Conservation (phyloP, 1,140 invertebrate species). For the Lucilia sericata region DNA sequence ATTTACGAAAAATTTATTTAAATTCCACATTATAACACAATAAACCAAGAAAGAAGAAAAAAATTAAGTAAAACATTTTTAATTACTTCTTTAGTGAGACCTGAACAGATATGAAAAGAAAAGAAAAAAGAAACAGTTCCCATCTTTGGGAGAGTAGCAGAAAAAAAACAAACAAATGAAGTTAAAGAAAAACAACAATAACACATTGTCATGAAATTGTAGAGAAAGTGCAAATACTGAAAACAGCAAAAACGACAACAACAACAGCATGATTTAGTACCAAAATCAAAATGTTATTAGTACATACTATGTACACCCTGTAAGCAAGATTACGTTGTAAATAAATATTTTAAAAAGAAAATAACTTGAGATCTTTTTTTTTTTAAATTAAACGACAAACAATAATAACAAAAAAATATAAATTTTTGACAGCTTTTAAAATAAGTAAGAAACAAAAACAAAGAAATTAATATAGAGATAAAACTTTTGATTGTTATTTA, state of each 20-base stretch:
- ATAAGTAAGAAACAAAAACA: background rate
- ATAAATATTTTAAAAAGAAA: background rate
- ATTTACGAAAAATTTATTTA: background rate
- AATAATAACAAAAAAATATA: background rate
- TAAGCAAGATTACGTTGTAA: background rate
- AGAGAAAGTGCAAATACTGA: conserved; percentile 17
- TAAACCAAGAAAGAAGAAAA: too few species aligned
- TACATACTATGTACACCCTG: background rate
- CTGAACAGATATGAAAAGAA: too few species aligned
- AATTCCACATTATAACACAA: too few species aligned
- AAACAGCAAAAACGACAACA: too few species aligned
- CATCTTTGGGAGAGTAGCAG: background rate
- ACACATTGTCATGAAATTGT: background rate
- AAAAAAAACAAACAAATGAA: background rate
- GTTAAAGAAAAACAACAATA: background rate
- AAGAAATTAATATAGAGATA: too few species aligned
- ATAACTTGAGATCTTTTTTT: background rate
- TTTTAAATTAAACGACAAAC: background rate
- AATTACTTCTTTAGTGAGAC: background rate
- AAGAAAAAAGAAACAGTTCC: background rate
- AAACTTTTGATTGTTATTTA: too few species aligned
- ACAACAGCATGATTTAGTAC: background rate
- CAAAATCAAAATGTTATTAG: background rate
- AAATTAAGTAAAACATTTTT: background rate
- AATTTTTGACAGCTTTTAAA: background rate